Conservation (phyloP, 2,113 vertebrate genomes). For the Pelecanoides urinatrix region DNA sequence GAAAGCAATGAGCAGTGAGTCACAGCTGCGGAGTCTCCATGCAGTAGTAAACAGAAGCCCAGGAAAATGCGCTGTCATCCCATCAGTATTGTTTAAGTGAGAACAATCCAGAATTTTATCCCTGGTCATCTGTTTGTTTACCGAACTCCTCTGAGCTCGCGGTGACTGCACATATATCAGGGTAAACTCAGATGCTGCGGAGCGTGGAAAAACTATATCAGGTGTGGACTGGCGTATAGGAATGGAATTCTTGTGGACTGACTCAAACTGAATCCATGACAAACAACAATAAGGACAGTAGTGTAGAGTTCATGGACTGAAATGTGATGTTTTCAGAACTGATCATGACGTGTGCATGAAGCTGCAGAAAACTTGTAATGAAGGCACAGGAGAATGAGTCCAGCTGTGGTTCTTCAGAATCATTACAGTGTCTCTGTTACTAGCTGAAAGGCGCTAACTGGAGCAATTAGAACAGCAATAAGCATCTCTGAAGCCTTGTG, state of each 20-base stretch:
- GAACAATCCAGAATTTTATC: not conserved
- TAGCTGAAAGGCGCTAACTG: not conserved
- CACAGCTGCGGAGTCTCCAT: not conserved
- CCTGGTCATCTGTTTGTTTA: not conserved
- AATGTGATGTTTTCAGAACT: not conserved
- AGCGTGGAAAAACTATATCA: not conserved
- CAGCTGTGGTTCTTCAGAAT: not conserved
- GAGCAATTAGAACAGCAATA: not conserved
- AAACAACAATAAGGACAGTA: not conserved
- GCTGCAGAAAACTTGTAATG: not conserved
- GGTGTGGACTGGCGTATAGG: accelerated
- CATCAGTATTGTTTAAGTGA: not conserved
- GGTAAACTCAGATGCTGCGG: not conserved
- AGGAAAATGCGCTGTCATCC: not conserved
- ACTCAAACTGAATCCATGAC: not conserved
- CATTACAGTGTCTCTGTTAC: not conserved
- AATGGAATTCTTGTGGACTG: not conserved
- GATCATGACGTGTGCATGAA: not conserved
- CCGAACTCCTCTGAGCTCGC: not conserved
- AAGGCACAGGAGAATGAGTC: not conserved
- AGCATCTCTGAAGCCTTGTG: not conserved
- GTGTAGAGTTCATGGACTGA: not conserved
- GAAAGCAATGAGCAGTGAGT: not conserved
- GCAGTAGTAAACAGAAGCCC: not conserved
- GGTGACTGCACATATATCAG: not conserved